Percentiles rank a stretch among this genome's conserved stretches.
These are phyloP conservation scores for Eurypyga helias DNA, from an alignment of 2,113 vertebrate genomes.

Conservation along the genomic window DNA sequence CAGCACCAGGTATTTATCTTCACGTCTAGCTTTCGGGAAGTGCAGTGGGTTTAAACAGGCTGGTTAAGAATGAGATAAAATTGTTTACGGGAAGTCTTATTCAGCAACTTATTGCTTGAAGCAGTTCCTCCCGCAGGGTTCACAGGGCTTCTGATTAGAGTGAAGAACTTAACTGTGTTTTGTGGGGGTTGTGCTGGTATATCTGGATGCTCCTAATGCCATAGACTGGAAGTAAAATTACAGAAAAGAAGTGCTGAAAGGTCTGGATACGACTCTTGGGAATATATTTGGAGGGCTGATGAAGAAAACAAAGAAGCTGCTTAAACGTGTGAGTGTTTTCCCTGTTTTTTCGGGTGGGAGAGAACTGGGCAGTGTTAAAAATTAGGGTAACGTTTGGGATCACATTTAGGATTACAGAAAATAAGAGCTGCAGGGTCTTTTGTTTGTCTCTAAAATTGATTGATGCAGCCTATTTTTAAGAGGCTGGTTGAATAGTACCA, in stretches of 20 bases:
- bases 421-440: not conserved
- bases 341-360: fast-evolving
- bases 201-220: not conserved
- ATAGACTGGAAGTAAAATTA: not conserved
- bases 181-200: not conserved
- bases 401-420: not conserved
- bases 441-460: not conserved
- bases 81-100: not conserved
- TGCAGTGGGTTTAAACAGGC: not conserved
- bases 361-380: not conserved
- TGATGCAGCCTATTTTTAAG: not conserved
- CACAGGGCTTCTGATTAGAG: not conserved
- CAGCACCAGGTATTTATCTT: not conserved
- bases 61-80: not conserved
- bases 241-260: not conserved
- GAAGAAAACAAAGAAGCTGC: not conserved
- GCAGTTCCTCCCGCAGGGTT: not conserved
- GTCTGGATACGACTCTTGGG: not conserved
- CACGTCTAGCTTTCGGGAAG: not conserved
- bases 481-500: not conserved
- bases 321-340: not conserved
- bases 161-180: not conserved
- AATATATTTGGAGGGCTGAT: not conserved
- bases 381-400: not conserved
- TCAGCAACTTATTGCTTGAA: not conserved